A percentile compares a stretch with the other conserved stretches of the same genome.
Evolutionary conservation across 2,113 vertebrate genomes (phyloP).

Genomic region (Picathartes gymnocephalus): DNA sequence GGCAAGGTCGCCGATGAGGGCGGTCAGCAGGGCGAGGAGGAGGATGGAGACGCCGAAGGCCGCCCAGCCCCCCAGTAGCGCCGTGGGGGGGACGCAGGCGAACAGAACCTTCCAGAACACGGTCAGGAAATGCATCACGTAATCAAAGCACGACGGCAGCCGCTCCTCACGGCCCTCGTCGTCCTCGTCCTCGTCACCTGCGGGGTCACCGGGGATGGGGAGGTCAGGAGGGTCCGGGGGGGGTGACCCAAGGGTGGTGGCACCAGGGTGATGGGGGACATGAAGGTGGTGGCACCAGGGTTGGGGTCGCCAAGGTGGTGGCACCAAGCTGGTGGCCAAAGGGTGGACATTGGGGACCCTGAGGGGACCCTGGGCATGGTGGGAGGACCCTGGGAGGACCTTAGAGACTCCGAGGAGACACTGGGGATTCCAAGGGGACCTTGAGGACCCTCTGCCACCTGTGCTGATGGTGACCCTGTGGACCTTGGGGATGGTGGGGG

Average conservation of each 20-base stretch:
- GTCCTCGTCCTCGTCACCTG: background rate
- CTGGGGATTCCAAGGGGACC: constrained; percentile 22
- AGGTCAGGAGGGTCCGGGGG: background rate
- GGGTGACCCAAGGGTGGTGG: background rate
- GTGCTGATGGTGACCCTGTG: too few relatives aligned
- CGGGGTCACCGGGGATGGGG: background rate
- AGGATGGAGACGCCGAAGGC: background rate
- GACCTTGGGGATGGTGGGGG: background rate
- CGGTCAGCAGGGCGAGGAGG: background rate
- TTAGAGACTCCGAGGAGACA: background rate
- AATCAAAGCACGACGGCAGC: background rate
- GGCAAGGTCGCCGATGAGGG: background rate
- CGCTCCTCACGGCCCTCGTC: background rate
- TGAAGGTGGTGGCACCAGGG: background rate
- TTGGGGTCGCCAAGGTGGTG: background rate
- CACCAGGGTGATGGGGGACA: too few relatives aligned
- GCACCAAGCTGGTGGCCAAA: background rate
- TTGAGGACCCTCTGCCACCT: too few relatives aligned
- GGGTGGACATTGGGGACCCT: too few relatives aligned
- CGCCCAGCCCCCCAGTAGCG: background rate
- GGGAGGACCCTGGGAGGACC: too few relatives aligned
- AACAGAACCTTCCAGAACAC: background rate
- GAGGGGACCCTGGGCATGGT: background rate
- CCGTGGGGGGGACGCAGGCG: background rate
- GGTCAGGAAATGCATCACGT: background rate